Evolutionary conservation across 2,113 vertebrate genomes (phyloP), one percentile per base, ranked within the genome.

Genomic region (Hydrochoerus hydrochaeris): DNA sequence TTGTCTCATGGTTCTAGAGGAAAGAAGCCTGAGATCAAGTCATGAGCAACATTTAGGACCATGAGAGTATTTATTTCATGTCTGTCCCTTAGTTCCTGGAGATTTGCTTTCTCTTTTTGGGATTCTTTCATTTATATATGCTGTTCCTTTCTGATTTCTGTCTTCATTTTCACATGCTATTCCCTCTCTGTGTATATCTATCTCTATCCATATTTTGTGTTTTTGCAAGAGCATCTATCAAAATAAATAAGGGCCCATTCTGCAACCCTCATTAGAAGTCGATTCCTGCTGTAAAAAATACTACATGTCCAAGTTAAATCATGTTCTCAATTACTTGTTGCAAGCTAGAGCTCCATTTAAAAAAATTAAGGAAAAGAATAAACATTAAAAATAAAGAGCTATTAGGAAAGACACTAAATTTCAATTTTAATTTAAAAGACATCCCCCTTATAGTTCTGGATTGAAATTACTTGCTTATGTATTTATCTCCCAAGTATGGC

Each of bases 41-140:
- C 10, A 8, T n/a, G 32, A 7, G 4, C 30, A 58, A 7, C 1
- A 2, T 5, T 77, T 13, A 58, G 14, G 14, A 41, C 22, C 14
- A 1, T 41, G 38, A 14, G 3, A 1, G 5, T 11, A 5, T 58
- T 49, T 30, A 3, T 49, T 57, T 1, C 7, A 5, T 32, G 30
- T 10, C 19, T 71, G 1, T 62, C 4, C 26, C 0, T 78, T 49
- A 52, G 2, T 57, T 77, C 12, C 30, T 77, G 17, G 3, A 10
- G 11, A 17, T 88, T 57, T 92, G 12, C 8, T 44, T 16, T 2
- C 3, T 35, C 38, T 7, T 54, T 41, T 41, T 67, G 3, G 28
- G 14, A 1, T 28, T 78, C n/a, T 13, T 46, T 58, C 35, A 32
- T 10, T 67, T 84, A 46, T 78, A 35, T 17, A 16, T 28, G 41